Base-by-base conservation (phyloP, 2,797 vertebrate genomes). In the Setipinna tenuifilis region DNA sequence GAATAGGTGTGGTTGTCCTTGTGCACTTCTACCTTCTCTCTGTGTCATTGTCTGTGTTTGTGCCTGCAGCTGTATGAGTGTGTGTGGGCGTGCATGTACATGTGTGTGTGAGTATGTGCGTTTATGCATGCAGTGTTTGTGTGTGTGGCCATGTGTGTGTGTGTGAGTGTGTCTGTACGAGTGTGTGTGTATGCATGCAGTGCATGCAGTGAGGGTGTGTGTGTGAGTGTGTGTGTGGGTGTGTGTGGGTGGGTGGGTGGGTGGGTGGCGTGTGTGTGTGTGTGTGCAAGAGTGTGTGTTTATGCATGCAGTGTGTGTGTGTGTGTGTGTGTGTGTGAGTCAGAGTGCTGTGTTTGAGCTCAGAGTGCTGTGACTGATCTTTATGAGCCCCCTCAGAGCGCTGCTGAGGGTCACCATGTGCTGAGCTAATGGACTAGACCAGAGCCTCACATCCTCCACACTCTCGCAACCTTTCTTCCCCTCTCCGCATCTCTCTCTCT, bases 271-370 rank as follows among this genome's bases (percentile, higher is more conserved):
- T 25, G 19, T 61, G 19, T 68, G 6, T 71, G 25, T 71, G 65
- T 62, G 59, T n/a, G 21, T 23, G 59, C 9, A 19, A 21, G 59
- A n/a, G 3, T 71, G 65, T 31, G 25, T 31, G 14, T 75, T 28
- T 35, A 9, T 71, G 65, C 10, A 6, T 71, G 28, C 25, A 16
- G 28, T 35, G 65, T 28, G 35, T 2, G 35, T n/a, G 59, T 28
- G 65, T 31, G 65, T 71, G 65, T 71, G 28, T 31, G 65, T 71
- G 28, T 35, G 65, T 35, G 68, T 75, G 68, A 75, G 28, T 75
- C 68, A 75, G 28, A 35, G 68, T 17, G 23, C 50, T 54, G 25
- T 54, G 50, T 16, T 16, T 75, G 68, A 75, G 68, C 68, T 75
- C 68, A 35, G 68, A 35, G 68, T 17, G 4, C 28, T 58, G 57